These are phyloP conservation scores for Eleutherodactylus coqui DNA, from an alignment of 2,797 vertebrate genomes.

Conservation along the genomic window DNA sequence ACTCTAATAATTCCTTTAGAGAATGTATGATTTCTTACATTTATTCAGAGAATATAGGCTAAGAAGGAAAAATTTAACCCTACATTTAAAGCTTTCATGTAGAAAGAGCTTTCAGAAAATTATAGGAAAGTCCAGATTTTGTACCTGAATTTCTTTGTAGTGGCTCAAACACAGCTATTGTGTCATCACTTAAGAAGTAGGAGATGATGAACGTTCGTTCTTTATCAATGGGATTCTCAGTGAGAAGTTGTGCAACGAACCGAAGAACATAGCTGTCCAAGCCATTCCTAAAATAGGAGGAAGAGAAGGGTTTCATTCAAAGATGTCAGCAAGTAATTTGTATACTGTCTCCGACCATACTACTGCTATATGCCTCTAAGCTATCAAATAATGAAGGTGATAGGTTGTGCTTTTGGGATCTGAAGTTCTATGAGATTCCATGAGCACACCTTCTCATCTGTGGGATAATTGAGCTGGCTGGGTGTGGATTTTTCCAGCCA, in stretches of 20 bases:
- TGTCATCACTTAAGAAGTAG: conserved; percentile 86
- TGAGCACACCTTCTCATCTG: too few relatives aligned
- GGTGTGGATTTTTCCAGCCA: too few relatives aligned
- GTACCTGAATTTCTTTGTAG: conserved; percentile 85
- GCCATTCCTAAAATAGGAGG: conserved; percentile 72
- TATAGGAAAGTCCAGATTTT: background rate
- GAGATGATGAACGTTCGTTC: conserved; percentile 85
- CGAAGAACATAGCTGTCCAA: conserved; percentile 81
- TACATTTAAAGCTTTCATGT: background rate
- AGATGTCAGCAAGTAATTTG: background rate
- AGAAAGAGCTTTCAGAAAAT: background rate
- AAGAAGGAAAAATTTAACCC: background rate
- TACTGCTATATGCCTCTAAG: too few relatives aligned
- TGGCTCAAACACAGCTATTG: conserved; percentile 84
- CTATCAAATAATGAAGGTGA: too few relatives aligned
- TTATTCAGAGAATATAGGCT: background rate
- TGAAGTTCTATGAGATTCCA: too few relatives aligned
- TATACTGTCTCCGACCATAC: background rate
- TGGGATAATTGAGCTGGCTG: too few relatives aligned
- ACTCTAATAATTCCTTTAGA: too few relatives aligned
- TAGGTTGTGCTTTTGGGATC: too few relatives aligned
- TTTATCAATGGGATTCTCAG: conserved; percentile 71
- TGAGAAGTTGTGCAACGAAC: conserved; percentile 81
- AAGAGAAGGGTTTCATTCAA: background rate
- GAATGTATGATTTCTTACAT: too few relatives aligned